Evolutionary conservation across 2,113 vertebrate species (phyloP), one percentile per base, ranked within the genome.

Genomic region (Oncorhynchus masou): DNA sequence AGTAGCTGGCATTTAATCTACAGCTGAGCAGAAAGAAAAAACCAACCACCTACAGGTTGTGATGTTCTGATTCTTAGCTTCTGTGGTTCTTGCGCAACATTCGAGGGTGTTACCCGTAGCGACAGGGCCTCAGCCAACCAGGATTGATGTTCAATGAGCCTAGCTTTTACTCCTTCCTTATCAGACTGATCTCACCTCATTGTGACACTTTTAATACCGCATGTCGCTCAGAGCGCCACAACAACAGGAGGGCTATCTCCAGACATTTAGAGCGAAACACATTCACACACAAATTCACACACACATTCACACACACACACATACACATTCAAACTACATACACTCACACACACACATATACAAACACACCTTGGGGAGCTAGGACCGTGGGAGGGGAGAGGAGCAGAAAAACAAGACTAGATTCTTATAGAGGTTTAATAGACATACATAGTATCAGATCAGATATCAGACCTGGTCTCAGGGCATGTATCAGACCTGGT

Each of bases 71-170:
- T 54, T 54, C 51, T 54, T 54, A 15, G 15, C 1, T 13, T 54
- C 51, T 13, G 64, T n/a, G 12, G 12, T 25, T 25, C 64, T 27
- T 3, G 11, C 22, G 4, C 64, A 27, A 68, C 68, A 48, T 49
- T 70, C 12, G 11, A 34, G 67, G 68, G 68, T 48, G 3, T 70
- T 48, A 48, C 68, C 68, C 39, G 3, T 24, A 16, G 39, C 39
- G 68, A 70, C 68, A 70, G 20, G 68, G 4, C 83, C 74, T 79
- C 69, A 85, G 79, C 76, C 77, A 80, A 80, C 71, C 70, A 72
- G 74, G 85, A 85, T 77, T 84, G 84, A 88, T 87, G 82, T 89
- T 90, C 90, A 90, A 91, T 89, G 86, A 90, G 86, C 81, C 88
- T 81, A 83, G 85, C 86, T 88, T 79, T 86, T 79, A 76, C 76